A percentile compares a stretch with the other conserved stretches of the same genome.
Evolutionary conservation across 2,113 vertebrate genomes (phyloP).

Genomic region (Electrona antarctica): DNA sequence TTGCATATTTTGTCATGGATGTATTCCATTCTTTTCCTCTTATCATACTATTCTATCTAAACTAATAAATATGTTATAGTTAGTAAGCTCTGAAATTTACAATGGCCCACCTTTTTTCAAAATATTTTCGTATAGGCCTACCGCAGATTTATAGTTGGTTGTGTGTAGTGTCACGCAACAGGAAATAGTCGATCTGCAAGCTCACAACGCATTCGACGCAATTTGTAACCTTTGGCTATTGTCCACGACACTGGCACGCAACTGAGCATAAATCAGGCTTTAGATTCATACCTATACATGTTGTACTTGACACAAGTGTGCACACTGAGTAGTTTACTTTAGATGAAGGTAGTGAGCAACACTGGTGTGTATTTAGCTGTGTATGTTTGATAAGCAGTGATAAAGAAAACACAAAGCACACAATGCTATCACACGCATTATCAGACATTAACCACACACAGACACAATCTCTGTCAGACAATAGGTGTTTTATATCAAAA

Average conservation of each 20-base stretch:
- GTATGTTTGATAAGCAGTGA: constrained; percentile 50
- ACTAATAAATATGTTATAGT: background rate
- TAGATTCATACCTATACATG: background rate
- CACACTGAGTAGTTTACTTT: constrained; percentile 4
- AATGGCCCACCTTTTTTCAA: background rate
- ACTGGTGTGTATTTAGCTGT: constrained; percentile 42
- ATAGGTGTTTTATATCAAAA: constrained; percentile 41
- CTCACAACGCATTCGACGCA: no score
- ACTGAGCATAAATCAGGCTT: no score
- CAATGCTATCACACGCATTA: constrained; percentile 25
- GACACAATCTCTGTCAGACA: constrained; percentile 19
- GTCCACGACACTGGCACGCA: no score
- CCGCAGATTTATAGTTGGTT: no score
- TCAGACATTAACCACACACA: constrained; percentile 35
- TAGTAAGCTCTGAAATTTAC: background rate
- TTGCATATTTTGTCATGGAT: background rate
- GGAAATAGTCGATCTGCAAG: no score
- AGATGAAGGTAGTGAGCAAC: constrained; percentile 8
- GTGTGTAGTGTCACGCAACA: no score
- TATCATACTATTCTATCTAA: background rate
- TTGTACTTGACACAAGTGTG: background rate
- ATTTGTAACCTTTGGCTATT: no score
- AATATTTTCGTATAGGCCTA: no score
- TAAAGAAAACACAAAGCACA: constrained; percentile 41
- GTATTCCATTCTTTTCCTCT: background rate